A percentile compares a stretch with the other conserved stretches of the same genome.
Conservation (phyloP, 2,113 vertebrate species). For the Solea senegalensis region DNA sequence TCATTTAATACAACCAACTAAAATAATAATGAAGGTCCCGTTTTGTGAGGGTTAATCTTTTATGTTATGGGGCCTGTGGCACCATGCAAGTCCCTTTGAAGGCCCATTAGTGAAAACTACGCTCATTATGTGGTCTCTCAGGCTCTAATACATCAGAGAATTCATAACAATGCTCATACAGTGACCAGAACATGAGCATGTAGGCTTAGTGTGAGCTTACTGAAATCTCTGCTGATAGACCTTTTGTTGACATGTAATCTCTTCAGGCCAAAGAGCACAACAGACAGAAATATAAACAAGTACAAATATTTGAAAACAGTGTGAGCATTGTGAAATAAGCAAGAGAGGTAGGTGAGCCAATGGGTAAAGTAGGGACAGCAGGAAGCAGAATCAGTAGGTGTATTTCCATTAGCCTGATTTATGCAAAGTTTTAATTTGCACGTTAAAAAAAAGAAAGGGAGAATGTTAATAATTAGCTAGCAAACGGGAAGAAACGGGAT, state of each 20-base stretch:
- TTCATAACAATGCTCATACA: background rate
- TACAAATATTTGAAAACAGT: conserved; percentile 67
- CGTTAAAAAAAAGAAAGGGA: too few species aligned
- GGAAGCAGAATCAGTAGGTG: background rate
- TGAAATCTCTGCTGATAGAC: conserved; percentile 21
- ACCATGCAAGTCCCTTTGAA: too few species aligned
- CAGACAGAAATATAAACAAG: conserved; percentile 58
- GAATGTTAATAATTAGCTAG: too few species aligned
- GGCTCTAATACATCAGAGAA: conserved; percentile 20
- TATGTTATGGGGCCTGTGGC: too few species aligned
- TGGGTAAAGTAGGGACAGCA: background rate
- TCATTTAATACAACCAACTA: too few species aligned
- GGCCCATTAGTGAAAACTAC: background rate
- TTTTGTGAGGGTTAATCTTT: too few species aligned
- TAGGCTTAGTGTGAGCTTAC: conserved; percentile 23
- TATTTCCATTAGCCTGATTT: too few species aligned
- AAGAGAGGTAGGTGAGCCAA: conserved; percentile 7
- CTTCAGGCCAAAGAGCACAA: conserved; percentile 49
- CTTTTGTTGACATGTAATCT: conserved; percentile 42
- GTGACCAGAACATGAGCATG: background rate
- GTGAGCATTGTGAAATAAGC: conserved; percentile 46
- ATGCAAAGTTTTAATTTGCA: too few species aligned
- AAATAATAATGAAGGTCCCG: background rate
- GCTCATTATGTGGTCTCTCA: background rate
- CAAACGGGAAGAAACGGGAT: background rate